A percentile compares a stretch with the other conserved stretches of the same genome.
Evolutionary conservation across 1,140 invertebrate genomes (phyloP).

Genomic region (Zophobas atratus): DNA sequence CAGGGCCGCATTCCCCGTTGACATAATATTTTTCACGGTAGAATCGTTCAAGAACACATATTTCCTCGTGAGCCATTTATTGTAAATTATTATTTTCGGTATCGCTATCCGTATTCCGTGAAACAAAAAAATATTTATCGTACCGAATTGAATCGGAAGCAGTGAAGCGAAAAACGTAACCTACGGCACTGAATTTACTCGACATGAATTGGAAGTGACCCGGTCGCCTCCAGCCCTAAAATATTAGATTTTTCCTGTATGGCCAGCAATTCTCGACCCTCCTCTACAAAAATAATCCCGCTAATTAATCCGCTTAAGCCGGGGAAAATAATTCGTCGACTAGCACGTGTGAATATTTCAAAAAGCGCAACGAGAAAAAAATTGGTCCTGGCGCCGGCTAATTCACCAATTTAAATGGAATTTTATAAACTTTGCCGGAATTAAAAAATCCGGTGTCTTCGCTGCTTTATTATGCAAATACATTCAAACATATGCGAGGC

Average conservation of each 20-base stretch:
- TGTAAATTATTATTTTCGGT: conserved; percentile 40
- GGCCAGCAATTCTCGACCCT: not conserved
- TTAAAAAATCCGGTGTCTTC: conserved; percentile 37
- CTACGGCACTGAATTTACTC: conserved; percentile 23
- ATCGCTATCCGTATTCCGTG: conserved; percentile 7
- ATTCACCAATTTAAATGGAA: conserved; percentile 42
- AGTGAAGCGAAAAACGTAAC: conserved; percentile 39
- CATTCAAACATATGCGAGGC: conserved; percentile 37
- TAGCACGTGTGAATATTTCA: not conserved
- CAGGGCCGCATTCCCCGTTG: conserved; percentile 1
- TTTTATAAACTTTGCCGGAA: conserved; percentile 22
- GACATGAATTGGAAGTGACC: conserved; percentile 45
- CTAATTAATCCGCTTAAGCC: conserved; percentile 21
- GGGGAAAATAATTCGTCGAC: not conserved
- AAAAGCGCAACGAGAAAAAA: not conserved
- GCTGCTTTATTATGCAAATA: conserved; percentile 39
- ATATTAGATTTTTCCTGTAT: conserved; percentile 31
- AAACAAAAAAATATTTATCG: conserved; percentile 45
- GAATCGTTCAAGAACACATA: conserved; percentile 32
- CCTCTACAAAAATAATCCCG: not conserved
- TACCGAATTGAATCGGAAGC: conserved; percentile 38
- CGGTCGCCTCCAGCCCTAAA: conserved; percentile 15
- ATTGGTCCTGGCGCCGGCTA: conserved; percentile 8
- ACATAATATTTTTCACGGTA: conserved; percentile 38
- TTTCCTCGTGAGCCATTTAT: conserved; percentile 36